Evolutionary conservation across 2,113 vertebrate species (phyloP).

Genomic region (Panthera uncia): DNA sequence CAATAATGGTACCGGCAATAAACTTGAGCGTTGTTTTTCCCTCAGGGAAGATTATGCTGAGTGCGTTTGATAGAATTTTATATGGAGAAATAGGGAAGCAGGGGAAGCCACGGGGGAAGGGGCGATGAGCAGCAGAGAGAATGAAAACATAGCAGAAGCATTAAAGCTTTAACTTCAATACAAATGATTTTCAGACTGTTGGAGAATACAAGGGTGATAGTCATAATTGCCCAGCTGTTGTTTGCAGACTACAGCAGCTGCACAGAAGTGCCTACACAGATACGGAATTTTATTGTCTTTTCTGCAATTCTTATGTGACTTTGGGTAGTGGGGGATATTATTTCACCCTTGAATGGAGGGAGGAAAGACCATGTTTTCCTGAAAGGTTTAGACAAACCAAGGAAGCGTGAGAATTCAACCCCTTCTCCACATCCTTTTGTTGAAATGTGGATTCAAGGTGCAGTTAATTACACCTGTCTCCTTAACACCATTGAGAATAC

Average conservation of each 20-base stretch:
- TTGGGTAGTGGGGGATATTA: not conserved
- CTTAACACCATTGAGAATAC: not conserved
- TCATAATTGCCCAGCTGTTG: conserved; percentile 49
- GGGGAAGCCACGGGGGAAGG: not conserved
- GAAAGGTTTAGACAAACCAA: conserved; percentile 36
- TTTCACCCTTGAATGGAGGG: not conserved
- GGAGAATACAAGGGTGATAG: conserved; percentile 14
- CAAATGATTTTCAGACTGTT: conserved; percentile 10
- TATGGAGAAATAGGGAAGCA: not conserved
- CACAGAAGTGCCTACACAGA: not conserved
- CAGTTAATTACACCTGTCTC: not conserved
- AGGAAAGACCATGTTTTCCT: not conserved
- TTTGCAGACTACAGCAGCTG: conserved; percentile 15
- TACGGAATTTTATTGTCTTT: not conserved
- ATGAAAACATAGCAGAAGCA: not conserved
- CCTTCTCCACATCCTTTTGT: not conserved
- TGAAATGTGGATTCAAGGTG: conserved; percentile 32
- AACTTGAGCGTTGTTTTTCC: not conserved
- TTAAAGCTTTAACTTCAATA: not conserved
- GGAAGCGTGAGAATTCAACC: not conserved
- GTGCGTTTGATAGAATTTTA: not conserved
- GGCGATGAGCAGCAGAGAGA: not conserved
- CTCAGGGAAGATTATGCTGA: not conserved
- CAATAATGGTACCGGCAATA: conserved; percentile 1
- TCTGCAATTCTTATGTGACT: conserved; percentile 8